Evolutionary conservation across 1,140 invertebrate species (phyloP).

Genomic region (Medauroidea extradentata): DNA sequence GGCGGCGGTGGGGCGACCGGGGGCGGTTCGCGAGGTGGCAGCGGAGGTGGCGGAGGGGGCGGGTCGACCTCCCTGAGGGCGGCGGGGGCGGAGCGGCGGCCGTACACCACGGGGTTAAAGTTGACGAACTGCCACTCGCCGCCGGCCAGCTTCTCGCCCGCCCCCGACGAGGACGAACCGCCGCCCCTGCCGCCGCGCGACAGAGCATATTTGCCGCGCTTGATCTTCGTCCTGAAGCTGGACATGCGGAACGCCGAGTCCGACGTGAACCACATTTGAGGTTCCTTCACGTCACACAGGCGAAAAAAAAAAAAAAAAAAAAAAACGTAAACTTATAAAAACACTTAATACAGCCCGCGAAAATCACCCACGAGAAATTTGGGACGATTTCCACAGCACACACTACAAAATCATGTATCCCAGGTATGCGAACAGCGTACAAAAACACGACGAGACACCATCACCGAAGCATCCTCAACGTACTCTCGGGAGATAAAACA

Average conservation of each 20-base stretch:
- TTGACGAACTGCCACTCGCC: conserved; percentile 44
- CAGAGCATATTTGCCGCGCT: conserved; percentile 37
- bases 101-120: conserved; percentile 39
- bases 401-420: too few relatives aligned
- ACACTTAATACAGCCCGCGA: too few relatives aligned
- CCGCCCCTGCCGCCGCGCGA: conserved; percentile 12
- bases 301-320: too few relatives aligned
- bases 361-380: too few relatives aligned
- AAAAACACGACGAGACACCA: too few relatives aligned
- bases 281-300: too few relatives aligned
- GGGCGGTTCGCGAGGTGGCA: conserved; percentile 4
- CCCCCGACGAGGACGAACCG: conserved; percentile 6
- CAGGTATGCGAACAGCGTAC: too few relatives aligned
- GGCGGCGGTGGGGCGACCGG: conserved; percentile 8
- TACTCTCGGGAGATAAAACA: too few relatives aligned
- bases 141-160: not conserved
- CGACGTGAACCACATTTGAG: conserved; percentile 36
- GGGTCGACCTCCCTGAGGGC: conserved; percentile 7
- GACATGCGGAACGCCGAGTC: conserved; percentile 36
- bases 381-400: too few relatives aligned
- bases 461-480: too few relatives aligned
- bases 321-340: too few relatives aligned
- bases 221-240: conserved; percentile 41
- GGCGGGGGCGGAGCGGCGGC: conserved; percentile 13
- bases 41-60: conserved; percentile 8